phyloP scores from a whole-genome alignment of 2,888 invertebrate genomes.

The Sinhomidia bicolor region DNA sequence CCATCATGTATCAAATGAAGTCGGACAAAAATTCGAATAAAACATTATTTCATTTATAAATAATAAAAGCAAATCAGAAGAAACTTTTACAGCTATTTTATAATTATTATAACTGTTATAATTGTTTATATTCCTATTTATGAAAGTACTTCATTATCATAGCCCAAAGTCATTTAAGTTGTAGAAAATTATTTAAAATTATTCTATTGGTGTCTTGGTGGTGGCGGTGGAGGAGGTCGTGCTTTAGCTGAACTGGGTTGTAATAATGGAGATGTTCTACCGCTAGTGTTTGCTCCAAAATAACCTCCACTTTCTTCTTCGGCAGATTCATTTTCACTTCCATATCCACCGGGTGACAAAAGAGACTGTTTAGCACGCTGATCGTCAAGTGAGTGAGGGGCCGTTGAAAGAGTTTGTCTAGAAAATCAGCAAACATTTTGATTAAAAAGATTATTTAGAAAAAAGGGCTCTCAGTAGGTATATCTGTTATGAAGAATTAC shows the following conservation, averaged over 20 bases:
- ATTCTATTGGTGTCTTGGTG: constrained; percentile 18
- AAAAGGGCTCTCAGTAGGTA: background rate
- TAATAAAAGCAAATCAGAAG: too few relatives aligned
- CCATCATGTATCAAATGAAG: constrained; percentile 52
- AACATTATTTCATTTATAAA: background rate
- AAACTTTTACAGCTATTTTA: too few relatives aligned
- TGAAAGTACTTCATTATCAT: background rate
- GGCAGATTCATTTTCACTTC: background rate
- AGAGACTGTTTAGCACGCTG: background rate
- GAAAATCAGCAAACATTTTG: background rate
- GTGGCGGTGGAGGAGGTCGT: constrained; percentile 8
- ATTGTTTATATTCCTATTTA: background rate
- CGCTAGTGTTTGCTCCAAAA: background rate
- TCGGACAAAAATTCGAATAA: background rate
- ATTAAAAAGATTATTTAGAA: background rate
- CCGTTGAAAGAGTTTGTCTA: background rate
- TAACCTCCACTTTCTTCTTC: background rate
- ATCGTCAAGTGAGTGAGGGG: background rate
- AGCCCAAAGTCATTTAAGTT: too few relatives aligned
- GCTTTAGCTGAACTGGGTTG: background rate
- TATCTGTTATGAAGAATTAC: constrained; percentile 34
- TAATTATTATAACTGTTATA: background rate
- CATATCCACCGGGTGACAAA: background rate
- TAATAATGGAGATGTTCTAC: background rate
- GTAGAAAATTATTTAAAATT: background rate